Evolutionary conservation across 2,888 invertebrate species (phyloP).

Genomic region (Cephus sareptanus): DNA sequence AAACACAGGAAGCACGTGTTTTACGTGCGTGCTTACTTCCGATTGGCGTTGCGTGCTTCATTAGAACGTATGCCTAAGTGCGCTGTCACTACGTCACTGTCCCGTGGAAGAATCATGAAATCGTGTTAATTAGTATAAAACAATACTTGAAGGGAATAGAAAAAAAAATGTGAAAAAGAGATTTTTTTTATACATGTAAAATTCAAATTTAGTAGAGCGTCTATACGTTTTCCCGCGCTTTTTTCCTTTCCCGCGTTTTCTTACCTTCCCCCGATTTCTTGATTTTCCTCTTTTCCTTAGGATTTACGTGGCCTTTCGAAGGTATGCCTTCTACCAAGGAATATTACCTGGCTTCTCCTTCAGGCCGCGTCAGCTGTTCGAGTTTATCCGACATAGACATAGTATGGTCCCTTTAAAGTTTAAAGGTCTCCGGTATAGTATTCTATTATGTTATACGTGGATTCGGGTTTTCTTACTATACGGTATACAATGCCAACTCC

Average conservation of each 20-base stretch:
- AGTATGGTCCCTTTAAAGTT: slow-evolving; percentile 51
- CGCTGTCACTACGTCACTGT: background rate
- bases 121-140: background rate
- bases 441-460: slow-evolving; percentile 7
- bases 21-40: slow-evolving; percentile 9
- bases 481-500: background rate
- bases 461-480: slow-evolving; percentile 4
- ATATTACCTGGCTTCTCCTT: background rate
- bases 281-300: background rate
- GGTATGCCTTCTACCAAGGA: background rate
- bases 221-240: background rate
- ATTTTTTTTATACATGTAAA: background rate
- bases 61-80: background rate
- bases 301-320: background rate
- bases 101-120: background rate
- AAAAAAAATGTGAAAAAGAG: no score
- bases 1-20: slow-evolving; percentile 1
- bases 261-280: background rate
- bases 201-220: background rate
- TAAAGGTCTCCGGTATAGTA: slow-evolving; percentile 42
- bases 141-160: background rate
- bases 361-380: slow-evolving; percentile 46
- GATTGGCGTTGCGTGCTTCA: slow-evolving; percentile 6
- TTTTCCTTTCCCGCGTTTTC: background rate
- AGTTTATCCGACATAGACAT: slow-evolving; percentile 1